phyloP scores from a whole-genome alignment of 1,140 invertebrate species.

The Anoplolepis gracilipes region DNA sequence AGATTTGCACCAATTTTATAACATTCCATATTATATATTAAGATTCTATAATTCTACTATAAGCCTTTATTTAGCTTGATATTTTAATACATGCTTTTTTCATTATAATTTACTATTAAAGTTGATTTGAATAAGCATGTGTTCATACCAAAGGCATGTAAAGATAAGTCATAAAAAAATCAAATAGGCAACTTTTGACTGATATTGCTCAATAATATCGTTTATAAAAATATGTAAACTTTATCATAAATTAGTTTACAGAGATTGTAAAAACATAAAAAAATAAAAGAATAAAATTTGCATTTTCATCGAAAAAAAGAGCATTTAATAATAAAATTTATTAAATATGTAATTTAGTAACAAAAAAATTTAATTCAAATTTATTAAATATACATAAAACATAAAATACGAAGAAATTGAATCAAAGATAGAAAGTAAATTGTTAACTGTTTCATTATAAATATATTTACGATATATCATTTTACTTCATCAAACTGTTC shows the following conservation, averaged over 20 bases:
- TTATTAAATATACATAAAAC: no score
- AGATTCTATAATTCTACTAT: conserved; percentile 42
- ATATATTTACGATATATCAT: background rate
- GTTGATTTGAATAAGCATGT: conserved; percentile 21
- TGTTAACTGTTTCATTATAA: background rate
- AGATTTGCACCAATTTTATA: conserved; percentile 11
- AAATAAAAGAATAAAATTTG: conserved; percentile 50
- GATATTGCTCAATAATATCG: conserved; percentile 30
- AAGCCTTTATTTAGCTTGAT: conserved; percentile 59
- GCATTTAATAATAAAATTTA: conserved; percentile 33
- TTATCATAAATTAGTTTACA: background rate
- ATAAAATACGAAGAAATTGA: background rate
- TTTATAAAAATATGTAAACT: conserved; percentile 25
- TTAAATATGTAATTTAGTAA: conserved; percentile 35
- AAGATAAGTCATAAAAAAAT: conserved; percentile 27
- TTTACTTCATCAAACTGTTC: background rate
- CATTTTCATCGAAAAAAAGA: conserved; percentile 6
- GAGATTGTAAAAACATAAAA: conserved; percentile 36
- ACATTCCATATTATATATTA: conserved; percentile 71
- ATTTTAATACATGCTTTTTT: conserved; percentile 64
- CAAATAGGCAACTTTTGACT: conserved; percentile 24
- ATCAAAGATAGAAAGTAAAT: background rate
- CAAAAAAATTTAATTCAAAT: background rate
- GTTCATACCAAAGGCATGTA: conserved; percentile 9
- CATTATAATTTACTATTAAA: conserved; percentile 12